Conservation (phyloP, 2,113 vertebrate species). For the Chelonoidis abingdonii region DNA sequence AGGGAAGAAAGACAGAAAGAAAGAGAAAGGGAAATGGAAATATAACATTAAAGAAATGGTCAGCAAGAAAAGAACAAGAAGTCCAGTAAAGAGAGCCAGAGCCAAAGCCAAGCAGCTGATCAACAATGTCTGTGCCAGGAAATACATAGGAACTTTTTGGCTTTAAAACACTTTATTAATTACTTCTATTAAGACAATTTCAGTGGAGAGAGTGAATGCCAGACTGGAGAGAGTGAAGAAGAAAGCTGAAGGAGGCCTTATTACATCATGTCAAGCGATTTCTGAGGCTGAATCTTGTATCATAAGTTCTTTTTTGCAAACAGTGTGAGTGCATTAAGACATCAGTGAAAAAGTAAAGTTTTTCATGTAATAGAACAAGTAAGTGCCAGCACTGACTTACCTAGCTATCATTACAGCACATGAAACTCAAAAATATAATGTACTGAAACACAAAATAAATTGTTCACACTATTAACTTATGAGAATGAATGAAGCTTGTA, state of each 20-base stretch:
- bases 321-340: neutral
- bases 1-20: neutral
- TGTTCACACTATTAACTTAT: neutral
- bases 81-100: neutral
- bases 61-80: neutral
- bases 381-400: neutral
- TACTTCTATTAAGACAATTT: neutral
- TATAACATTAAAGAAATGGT: neutral
- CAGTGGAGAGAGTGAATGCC: neutral
- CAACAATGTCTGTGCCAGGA: neutral
- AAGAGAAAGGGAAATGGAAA: neutral
- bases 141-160: neutral
- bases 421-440: neutral
- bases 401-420: neutral
- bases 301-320: neutral
- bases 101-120: neutral
- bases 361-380: neutral
- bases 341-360: neutral
- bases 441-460: neutral
- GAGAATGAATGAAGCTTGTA: neutral
- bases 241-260: neutral
- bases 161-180: neutral
- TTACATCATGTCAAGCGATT: neutral
- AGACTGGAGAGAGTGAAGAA: neutral
- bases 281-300: neutral